Percentiles rank a stretch among this genome's conserved stretches.
These are phyloP conservation scores for Polypedilum pembai DNA, from an alignment of 1,140 invertebrate species.

Conservation along the genomic window DNA sequence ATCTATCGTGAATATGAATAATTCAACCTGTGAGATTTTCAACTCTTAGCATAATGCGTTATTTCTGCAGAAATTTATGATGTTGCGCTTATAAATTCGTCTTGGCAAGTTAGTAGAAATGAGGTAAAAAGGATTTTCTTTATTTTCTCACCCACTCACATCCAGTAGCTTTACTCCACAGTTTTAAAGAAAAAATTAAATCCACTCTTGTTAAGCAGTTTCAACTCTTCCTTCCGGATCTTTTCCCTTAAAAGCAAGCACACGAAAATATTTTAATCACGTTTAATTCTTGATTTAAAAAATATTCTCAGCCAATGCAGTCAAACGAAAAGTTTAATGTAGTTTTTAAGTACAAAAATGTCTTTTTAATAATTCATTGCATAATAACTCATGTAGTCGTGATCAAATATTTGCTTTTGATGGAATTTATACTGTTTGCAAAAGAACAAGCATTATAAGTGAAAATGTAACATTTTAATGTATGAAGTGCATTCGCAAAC, in stretches of 20 bases:
- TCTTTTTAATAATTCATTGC: slow-evolving; percentile 26
- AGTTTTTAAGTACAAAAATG: neutral
- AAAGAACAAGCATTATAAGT: too few species aligned
- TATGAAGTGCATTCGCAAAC: too few species aligned
- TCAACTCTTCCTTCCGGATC: neutral
- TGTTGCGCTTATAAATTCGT: slow-evolving; percentile 3
- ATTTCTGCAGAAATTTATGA: neutral
- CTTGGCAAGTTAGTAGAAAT: neutral
- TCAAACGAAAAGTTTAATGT: neutral
- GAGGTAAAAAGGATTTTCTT: neutral
- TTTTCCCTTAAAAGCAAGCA: too few species aligned
- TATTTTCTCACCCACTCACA: too few species aligned
- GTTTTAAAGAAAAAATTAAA: neutral
- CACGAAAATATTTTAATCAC: slow-evolving; percentile 14
- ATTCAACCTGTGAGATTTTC: too few species aligned
- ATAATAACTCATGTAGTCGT: neutral
- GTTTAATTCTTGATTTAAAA: slow-evolving; percentile 22
- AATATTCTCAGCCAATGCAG: neutral
- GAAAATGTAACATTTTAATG: too few species aligned
- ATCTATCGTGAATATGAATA: too few species aligned
- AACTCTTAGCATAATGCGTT: neutral
- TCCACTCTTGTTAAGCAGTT: slow-evolving; percentile 10
- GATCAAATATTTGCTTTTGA: neutral
- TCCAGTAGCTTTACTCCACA: neutral
- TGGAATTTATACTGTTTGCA: too few species aligned